phyloP scores from a whole-genome alignment of 1,140 invertebrate species.

The Lasioglossum albipes region DNA sequence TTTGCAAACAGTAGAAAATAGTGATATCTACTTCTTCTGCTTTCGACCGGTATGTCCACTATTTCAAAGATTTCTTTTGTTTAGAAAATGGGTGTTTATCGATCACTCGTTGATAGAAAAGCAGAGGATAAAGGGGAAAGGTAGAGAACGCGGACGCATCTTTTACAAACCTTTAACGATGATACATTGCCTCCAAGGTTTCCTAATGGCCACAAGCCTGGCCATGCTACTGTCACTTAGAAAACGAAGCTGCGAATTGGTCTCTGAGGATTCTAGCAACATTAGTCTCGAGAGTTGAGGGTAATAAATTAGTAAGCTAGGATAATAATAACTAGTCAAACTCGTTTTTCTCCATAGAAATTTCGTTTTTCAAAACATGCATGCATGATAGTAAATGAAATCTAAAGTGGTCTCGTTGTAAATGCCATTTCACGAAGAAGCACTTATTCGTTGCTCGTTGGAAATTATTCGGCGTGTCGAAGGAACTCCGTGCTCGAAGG shows the following conservation, averaged over 20 bases:
- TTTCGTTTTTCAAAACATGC: too few relatives aligned
- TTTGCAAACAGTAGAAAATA: too few relatives aligned
- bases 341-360: too few relatives aligned
- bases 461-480: background rate
- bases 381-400: too few relatives aligned
- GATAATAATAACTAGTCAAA: background rate
- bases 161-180: constrained; percentile 71
- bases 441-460: background rate
- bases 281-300: constrained; percentile 23
- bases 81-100: constrained; percentile 28
- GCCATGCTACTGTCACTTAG: constrained; percentile 69
- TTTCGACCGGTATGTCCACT: too few relatives aligned
- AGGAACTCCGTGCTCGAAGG: background rate
- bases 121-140: constrained; percentile 13
- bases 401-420: too few relatives aligned
- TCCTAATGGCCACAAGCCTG: constrained; percentile 59
- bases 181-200: constrained; percentile 63
- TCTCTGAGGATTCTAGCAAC: constrained; percentile 43
- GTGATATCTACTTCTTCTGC: too few relatives aligned
- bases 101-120: background rate
- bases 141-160: constrained; percentile 39
- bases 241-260: constrained; percentile 41
- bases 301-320: constrained; percentile 12
- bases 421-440: background rate
- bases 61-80: background rate